Percentiles rank a stretch among this genome's conserved stretches.
Conservation (phyloP, 2,797 vertebrate genomes). For the Lagocephalus sceleratus region DNA sequence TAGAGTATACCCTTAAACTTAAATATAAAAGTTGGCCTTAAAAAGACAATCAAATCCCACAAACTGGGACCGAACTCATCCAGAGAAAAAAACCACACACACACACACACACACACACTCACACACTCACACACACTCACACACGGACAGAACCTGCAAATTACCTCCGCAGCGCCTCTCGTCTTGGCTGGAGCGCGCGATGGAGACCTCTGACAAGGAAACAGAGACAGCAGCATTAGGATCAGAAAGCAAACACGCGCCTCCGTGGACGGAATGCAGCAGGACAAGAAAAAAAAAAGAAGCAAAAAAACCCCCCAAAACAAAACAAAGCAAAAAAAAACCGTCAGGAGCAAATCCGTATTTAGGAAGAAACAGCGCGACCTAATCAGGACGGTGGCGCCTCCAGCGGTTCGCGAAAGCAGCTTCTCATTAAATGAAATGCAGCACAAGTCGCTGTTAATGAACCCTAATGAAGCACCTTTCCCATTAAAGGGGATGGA, state of each 20-base stretch:
- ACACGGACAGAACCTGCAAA: constrained; percentile 11
- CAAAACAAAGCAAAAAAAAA: too few relatives aligned
- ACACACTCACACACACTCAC: not conserved
- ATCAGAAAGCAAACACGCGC: not conserved
- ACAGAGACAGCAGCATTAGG: constrained; percentile 52
- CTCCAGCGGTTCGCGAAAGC: constrained; percentile 70
- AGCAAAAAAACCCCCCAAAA: too few relatives aligned
- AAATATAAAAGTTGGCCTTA: too few relatives aligned
- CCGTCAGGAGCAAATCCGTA: too few relatives aligned
- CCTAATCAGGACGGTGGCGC: constrained; percentile 63
- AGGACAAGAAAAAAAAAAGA: not conserved
- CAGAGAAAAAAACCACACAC: too few relatives aligned
- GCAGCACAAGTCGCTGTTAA: constrained; percentile 71
- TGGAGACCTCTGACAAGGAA: constrained; percentile 85
- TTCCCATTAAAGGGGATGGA: constrained; percentile 68
- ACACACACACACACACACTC: not conserved
- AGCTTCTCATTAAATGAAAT: constrained; percentile 73
- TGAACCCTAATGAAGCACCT: constrained; percentile 72
- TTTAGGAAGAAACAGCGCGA: constrained; percentile 1
- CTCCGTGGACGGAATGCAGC: not conserved
- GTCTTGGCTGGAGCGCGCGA: constrained; percentile 90
- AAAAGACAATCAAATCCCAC: not conserved
- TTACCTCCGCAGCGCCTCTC: constrained; percentile 92
- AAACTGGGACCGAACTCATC: not conserved
- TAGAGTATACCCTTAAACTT: too few relatives aligned